Evolutionary conservation across 2,888 invertebrate genomes (phyloP), one percentile per base, ranked within the genome.

Genomic region (Ochlodes sylvanus): DNA sequence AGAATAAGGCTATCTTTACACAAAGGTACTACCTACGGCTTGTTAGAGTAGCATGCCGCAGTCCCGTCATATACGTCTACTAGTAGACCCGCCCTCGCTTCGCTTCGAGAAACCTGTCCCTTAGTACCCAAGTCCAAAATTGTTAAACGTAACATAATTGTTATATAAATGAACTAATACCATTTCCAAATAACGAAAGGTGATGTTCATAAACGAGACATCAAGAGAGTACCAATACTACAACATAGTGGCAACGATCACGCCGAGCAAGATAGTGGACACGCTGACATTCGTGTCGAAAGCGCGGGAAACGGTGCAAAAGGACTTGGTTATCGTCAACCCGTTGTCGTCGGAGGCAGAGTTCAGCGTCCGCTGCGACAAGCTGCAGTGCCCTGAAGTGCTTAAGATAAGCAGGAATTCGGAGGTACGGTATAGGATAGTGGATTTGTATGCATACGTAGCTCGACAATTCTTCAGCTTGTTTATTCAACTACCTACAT

Each of bases 161-260:
- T 27, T 27, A 4, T 1, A 12, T 2, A 12, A 38, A 38, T 3
- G 9, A 12, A 12, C 38, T 9, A 38, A 38, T 2, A 38, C 1
- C 15, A 17, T 56, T 7, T 38, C 38, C 38, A 6, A 57, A 19
- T 47, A 41, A 52, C 57, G 69, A 12, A 17, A 93, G 93, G 89
- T 92, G 32, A 80, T 86, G 75, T 93, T 93, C 66, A 80, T 86
- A 54, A 87, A 92, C 70, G 84, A 85, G 71, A 66, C 62, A 1
- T 83, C 84, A 17, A 83, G 79, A 3, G 93, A 93, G 72, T 92
- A 89, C 66, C 93, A 93, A 72, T 92, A 75, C 77, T 93, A 92
- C 80, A 83, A 83, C 61, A 81, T 93, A 21, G 72, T 71, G 17
- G 80, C 79, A 17, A 75, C 76, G 0, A 84, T 93, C 9, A 85